A percentile compares a stretch with the other conserved stretches of the same genome.
These are phyloP conservation scores for Phyllostomus hastatus DNA, from an alignment of 2,113 vertebrate genomes.

Conservation along the genomic window DNA sequence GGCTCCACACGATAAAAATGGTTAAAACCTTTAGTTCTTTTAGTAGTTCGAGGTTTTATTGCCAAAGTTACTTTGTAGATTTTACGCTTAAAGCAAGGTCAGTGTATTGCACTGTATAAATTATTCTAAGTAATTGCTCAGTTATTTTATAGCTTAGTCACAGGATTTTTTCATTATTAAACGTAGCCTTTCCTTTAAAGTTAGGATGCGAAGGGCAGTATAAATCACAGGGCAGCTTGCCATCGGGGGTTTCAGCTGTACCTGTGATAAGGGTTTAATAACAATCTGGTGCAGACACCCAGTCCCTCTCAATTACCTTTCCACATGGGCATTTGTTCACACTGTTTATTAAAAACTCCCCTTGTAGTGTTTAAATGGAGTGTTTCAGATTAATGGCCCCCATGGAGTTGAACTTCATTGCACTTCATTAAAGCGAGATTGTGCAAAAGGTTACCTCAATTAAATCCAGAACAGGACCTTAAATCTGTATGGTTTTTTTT, in stretches of 20 bases:
- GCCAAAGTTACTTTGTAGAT: conserved; percentile 87
- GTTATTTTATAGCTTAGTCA: conserved; percentile 87
- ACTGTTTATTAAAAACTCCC: conserved; percentile 90
- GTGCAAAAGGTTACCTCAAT: conserved; percentile 89
- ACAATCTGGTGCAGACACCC: conserved; percentile 82
- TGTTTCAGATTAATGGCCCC: conserved; percentile 89
- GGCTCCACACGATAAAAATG: conserved; percentile 80
- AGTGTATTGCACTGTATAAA: conserved; percentile 87
- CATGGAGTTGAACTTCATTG: conserved; percentile 87
- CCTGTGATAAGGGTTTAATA: conserved; percentile 88
- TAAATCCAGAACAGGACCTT: conserved; percentile 84
- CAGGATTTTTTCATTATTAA: conserved; percentile 86
- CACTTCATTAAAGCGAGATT: conserved; percentile 88
- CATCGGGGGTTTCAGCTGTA: conserved; percentile 83
- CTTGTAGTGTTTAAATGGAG: conserved; percentile 88
- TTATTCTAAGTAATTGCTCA: conserved; percentile 89
- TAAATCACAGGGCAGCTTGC: conserved; percentile 84
- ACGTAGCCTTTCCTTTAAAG: conserved; percentile 82
- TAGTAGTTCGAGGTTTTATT: conserved; percentile 85
- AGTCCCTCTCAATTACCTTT: conserved; percentile 87
- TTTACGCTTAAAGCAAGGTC: conserved; percentile 87
- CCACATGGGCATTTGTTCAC: conserved; percentile 88
- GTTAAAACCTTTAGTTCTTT: conserved; percentile 85
- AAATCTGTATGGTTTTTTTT: conserved; percentile 83
- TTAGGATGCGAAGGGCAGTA: conserved; percentile 78